Evolutionary conservation across 2,113 vertebrate genomes (phyloP).

Genomic region (Gobio gobio): DNA sequence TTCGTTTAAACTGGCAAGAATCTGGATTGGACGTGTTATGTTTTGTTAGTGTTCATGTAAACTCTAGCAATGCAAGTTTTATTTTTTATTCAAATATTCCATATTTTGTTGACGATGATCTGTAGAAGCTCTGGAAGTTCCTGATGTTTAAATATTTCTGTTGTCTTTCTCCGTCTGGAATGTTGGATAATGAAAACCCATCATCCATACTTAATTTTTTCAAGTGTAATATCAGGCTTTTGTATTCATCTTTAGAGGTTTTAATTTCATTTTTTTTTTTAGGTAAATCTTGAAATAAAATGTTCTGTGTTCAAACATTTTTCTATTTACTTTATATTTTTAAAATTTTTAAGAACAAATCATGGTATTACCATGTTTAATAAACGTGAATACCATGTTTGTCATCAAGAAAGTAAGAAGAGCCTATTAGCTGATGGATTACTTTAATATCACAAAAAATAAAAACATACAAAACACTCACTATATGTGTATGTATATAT

Average conservation of each 20-base stretch:
- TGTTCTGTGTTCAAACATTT: not conserved
- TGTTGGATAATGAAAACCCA: not conserved
- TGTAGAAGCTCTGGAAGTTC: conserved; percentile 5
- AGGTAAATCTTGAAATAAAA: not conserved
- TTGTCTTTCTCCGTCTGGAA: not conserved
- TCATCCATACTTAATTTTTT: not conserved
- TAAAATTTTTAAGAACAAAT: not conserved
- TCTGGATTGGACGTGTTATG: not conserved
- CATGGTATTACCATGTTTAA: not conserved
- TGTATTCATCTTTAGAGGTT: not conserved
- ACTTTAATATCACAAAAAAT: no score
- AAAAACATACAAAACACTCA: no score
- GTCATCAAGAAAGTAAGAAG: not conserved
- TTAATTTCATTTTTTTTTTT: not conserved
- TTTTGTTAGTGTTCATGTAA: conserved; percentile 4
- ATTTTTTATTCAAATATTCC: not conserved
- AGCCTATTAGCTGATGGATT: not conserved
- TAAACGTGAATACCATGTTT: not conserved
- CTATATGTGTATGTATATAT: no score
- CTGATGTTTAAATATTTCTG: not conserved
- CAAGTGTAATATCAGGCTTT: not conserved
- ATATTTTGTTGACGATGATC: not conserved
- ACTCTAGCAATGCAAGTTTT: no score
- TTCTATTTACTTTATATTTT: not conserved
- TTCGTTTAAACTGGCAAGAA: conserved; percentile 72